Evolutionary conservation across 2,797 vertebrate species (phyloP), one percentile per base, ranked within the genome.

Genomic region (Scolopax bukidnonensis): DNA sequence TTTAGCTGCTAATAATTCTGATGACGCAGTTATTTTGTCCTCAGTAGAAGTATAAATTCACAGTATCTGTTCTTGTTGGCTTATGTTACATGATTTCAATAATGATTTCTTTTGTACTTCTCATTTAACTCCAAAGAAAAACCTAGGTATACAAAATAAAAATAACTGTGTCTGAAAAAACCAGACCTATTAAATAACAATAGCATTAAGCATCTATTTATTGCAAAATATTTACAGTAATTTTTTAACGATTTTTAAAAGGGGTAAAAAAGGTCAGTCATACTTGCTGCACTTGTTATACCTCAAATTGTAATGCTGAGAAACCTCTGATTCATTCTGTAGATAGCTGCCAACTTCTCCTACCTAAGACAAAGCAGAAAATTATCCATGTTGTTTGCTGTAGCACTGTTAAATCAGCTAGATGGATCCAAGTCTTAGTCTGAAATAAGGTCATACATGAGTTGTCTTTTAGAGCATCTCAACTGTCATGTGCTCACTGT

Each of bases 331-430:
- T 92, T 95, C 67, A 71, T 67, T 38, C 85, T 64, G 43, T 48
- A 84, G 59, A 45, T 45, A 82, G 77, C 67, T 96, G 76, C 70
- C 89, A 87, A 81, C 38, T 93, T 94, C 79, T 94, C 32, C 76
- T 78, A 12, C 77, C 59, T 93, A 64, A 89, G 45, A 95, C 48
- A 87, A 93, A 95, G 85, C 74, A 90, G 85, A 74, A 91, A 94
- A 80, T 91, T 82, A 76, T 50, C 77, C 36, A 6, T 70, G 47
- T 48, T 91, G 41, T 78, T 95, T 84, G n/a, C 64, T 77, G 56
- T 82, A 38, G n/a, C 40, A 27, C 56, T 79, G 67, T 60, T 88
- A 81, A 95, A 90, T 91, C 70, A 90, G 77, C 83, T 90, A 20
- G 76, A 74, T 74, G 51, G 16, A 87, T 94, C 74, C 64, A 64